These are phyloP conservation scores for Cepaea hortensis DNA, from an alignment of 2,888 invertebrate species.

Conservation along the genomic window DNA sequence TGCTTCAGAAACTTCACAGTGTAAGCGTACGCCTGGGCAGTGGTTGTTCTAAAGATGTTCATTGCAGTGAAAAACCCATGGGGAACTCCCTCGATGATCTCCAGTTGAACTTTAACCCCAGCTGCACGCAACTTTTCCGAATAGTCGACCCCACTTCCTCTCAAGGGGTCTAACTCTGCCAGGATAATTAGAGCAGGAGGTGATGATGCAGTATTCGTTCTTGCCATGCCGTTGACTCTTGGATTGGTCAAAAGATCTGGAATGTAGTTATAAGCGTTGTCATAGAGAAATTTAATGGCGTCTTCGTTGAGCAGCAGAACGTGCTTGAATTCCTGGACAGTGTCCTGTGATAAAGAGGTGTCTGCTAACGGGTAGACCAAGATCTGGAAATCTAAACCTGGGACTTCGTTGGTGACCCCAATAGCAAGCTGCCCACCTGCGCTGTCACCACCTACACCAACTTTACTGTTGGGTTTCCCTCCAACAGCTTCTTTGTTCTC, in stretches of 20 bases:
- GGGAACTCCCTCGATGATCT: constrained; percentile 5
- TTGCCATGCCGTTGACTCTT: neutral
- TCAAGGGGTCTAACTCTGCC: too few relatives aligned
- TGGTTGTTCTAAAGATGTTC: constrained; percentile 12
- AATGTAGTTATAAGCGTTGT: constrained; percentile 1
- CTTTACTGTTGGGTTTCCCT: neutral
- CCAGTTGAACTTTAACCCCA: too few relatives aligned
- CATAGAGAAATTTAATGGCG: constrained; percentile 22
- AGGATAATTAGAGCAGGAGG: too few relatives aligned
- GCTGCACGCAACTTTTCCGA: constrained; percentile 36
- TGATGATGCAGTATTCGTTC: too few relatives aligned
- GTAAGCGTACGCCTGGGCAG: constrained; percentile 16
- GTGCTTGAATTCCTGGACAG: constrained; percentile 16
- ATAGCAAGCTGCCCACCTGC: too few relatives aligned
- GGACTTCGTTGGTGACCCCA: too few relatives aligned
- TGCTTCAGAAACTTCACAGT: constrained; percentile 30
- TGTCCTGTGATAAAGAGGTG: neutral
- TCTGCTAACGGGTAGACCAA: too few relatives aligned
- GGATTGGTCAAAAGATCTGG: constrained; percentile 27
- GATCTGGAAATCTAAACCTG: too few relatives aligned
- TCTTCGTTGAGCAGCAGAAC: constrained; percentile 9
- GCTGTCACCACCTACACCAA: too few relatives aligned
- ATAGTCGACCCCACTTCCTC: constrained; percentile 27
- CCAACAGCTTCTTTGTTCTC: constrained; percentile 41
- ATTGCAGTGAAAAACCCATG: constrained; percentile 19